Evolutionary conservation across 2,113 vertebrate genomes (phyloP).

Genomic region (Rousettus leschenaultii): DNA sequence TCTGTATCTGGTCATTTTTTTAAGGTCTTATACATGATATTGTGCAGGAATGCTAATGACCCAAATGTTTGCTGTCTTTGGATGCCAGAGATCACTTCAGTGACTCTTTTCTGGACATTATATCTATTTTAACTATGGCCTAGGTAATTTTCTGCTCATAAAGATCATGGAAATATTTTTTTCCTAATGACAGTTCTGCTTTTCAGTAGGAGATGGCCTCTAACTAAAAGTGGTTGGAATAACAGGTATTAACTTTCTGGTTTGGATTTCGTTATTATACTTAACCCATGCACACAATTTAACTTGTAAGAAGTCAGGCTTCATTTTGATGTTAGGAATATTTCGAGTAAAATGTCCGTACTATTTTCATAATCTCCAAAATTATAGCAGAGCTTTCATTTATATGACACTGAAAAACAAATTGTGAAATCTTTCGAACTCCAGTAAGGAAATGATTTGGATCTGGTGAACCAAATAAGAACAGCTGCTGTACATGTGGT

Average conservation of each 20-base stretch:
- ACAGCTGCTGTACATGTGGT: not conserved
- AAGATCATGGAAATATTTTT: slow-evolving; percentile 2
- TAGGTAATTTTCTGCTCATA: not conserved
- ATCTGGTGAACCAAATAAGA: not conserved
- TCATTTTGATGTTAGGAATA: not conserved
- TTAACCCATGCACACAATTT: not conserved
- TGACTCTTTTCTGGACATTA: not conserved
- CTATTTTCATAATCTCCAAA: not conserved
- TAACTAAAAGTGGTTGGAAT: not conserved
- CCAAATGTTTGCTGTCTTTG: not conserved
- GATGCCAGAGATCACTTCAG: not conserved
- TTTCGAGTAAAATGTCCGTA: slow-evolving; percentile 12
- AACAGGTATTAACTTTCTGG: not conserved
- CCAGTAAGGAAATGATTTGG: not conserved
- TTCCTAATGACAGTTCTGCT: not conserved
- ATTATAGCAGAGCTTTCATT: slow-evolving; percentile 5
- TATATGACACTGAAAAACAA: slow-evolving; percentile 32
- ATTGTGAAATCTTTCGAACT: not conserved
- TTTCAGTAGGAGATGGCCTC: not conserved
- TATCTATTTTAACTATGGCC: not conserved
- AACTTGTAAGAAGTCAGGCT: not conserved
- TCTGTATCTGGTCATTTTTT: not conserved
- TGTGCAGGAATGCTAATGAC: not conserved
- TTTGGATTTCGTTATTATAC: not conserved
- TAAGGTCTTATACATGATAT: not conserved